Conservation (phyloP, 2,888 invertebrate species). For the Lacanobia wlatinum region DNA sequence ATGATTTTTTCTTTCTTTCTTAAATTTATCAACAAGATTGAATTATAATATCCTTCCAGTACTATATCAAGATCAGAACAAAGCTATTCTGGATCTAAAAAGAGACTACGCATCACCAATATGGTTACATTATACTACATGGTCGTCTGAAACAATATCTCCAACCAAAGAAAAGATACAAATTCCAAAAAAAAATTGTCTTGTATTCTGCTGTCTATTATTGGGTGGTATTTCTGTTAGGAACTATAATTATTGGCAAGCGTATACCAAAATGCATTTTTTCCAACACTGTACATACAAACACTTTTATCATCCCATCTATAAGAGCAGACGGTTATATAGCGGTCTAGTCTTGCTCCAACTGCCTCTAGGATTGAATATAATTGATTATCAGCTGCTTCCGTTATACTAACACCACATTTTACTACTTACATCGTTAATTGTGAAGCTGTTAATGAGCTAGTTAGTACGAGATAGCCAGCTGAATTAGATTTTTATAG, state of each 20-base stretch:
- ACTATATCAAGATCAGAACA: background rate
- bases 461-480: background rate
- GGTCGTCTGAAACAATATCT: background rate
- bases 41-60: too few species aligned
- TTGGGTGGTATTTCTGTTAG: too few species aligned
- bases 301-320: slow-evolving; percentile 34
- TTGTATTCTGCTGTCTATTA: too few species aligned
- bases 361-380: slow-evolving; percentile 59
- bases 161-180: background rate
- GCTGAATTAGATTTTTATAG: background rate
- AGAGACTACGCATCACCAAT: background rate
- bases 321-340: slow-evolving; percentile 59
- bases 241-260: too few species aligned
- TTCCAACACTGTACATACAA: slow-evolving; percentile 11
- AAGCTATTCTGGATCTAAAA: background rate
- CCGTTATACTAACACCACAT: slow-evolving; percentile 48
- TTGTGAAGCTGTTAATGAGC: slow-evolving; percentile 26
- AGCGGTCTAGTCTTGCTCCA: slow-evolving; percentile 68
- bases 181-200: background rate
- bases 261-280: background rate
- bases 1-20: too few species aligned
- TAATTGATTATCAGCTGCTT: slow-evolving; percentile 56
- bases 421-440: slow-evolving; percentile 52
- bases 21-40: too few species aligned
- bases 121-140: background rate